Conservation (phyloP, 2,113 vertebrate species). For the Chamaetylas fuelleborni region DNA sequence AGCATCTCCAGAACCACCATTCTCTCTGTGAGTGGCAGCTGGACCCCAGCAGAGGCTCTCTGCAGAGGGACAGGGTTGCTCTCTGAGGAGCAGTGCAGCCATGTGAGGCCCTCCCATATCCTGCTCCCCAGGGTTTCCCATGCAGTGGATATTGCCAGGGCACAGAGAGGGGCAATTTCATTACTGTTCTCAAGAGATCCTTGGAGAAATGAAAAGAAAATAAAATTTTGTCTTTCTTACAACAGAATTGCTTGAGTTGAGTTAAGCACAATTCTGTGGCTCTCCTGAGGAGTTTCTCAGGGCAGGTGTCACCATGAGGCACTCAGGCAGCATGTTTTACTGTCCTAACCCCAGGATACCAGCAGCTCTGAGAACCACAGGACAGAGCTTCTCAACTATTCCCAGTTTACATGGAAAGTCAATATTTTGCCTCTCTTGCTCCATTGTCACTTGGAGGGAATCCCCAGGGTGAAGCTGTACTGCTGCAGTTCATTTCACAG, state of each 20-base stretch:
- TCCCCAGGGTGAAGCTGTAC: constrained; percentile 24
- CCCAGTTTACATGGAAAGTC: background rate
- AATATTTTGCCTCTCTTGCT: background rate
- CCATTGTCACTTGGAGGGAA: constrained; percentile 15
- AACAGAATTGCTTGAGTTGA: background rate
- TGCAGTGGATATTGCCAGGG: background rate
- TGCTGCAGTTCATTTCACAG: constrained; percentile 41
- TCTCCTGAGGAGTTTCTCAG: background rate
- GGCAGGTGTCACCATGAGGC: background rate
- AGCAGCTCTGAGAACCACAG: background rate
- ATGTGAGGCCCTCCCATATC: background rate
- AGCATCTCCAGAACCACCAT: background rate
- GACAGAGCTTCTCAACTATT: background rate
- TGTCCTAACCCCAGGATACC: background rate
- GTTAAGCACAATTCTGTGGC: background rate
- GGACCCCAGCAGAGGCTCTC: background rate
- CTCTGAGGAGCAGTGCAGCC: background rate
- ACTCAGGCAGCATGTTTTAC: background rate
- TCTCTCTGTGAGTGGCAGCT: background rate
- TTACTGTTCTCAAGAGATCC: background rate
- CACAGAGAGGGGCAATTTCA: background rate
- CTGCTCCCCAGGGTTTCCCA: background rate
- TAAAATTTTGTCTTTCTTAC: background rate
- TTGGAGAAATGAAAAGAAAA: background rate
- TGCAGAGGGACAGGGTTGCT: background rate